Evolutionary conservation across 2,888 invertebrate species (phyloP).

Genomic region (Stenodera caucasica): DNA sequence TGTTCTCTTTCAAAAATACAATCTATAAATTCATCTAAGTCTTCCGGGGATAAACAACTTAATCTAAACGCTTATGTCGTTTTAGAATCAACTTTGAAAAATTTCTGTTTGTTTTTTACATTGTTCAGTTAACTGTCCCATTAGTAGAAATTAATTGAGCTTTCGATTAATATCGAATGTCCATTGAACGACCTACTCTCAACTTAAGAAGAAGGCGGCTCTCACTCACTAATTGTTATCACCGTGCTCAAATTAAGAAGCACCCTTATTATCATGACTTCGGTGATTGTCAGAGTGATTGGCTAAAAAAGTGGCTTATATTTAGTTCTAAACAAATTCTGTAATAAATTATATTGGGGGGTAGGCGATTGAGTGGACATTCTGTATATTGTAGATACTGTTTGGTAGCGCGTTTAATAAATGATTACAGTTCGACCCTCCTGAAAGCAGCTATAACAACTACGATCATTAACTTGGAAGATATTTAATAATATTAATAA

Average conservation of each 20-base stretch:
- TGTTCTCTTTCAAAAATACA: background rate
- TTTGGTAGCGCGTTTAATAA: slow-evolving; percentile 3
- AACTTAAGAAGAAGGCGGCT: no score
- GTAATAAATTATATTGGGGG: no score
- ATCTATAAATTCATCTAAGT: background rate
- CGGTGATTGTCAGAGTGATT: no score
- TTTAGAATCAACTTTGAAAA: background rate
- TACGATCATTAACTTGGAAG: slow-evolving; percentile 1
- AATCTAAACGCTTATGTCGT: background rate
- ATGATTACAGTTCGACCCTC: slow-evolving; percentile 4
- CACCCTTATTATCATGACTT: no score
- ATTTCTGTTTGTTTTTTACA: slow-evolving; percentile 2
- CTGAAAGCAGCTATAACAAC: slow-evolving; percentile 2
- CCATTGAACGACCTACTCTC: no score
- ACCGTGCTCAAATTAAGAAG: no score
- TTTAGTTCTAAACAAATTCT: no score
- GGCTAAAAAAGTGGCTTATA: no score
- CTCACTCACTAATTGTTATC: no score
- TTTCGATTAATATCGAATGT: background rate
- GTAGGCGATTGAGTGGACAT: no score
- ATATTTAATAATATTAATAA: slow-evolving; percentile 10
- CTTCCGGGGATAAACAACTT: background rate
- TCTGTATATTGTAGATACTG: no score
- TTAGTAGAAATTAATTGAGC: slow-evolving; percentile 1
- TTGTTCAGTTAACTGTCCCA: no score